phyloP scores from a whole-genome alignment of 2,113 vertebrate species.

The Ammodytes marinus region DNA sequence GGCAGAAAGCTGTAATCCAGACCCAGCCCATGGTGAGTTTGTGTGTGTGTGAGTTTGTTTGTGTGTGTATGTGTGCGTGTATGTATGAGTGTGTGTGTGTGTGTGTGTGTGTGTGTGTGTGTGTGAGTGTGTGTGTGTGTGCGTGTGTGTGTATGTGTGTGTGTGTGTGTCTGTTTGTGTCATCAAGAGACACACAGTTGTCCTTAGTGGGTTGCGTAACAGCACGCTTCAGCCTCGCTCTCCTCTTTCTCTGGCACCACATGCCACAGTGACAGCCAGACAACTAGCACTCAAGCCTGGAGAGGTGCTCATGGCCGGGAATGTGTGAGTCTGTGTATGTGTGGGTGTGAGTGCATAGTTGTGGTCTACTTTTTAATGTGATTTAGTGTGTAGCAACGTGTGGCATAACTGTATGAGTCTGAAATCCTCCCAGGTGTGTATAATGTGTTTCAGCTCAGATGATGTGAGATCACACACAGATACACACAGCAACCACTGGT shows the following conservation, averaged over 20 bases:
- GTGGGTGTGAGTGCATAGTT: conserved; percentile 34
- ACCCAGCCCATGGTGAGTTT: conserved; percentile 59
- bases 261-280: conserved; percentile 59
- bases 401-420: conserved; percentile 47
- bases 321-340: conserved; percentile 15
- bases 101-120: conserved; percentile 46
- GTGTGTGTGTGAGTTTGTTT: conserved; percentile 25
- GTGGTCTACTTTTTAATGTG: conserved; percentile 36
- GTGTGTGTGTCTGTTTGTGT: conserved; percentile 32
- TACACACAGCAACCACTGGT: conserved; percentile 43
- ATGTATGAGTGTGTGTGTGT: conserved; percentile 22
- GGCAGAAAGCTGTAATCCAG: conserved; percentile 74
- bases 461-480: conserved; percentile 62
- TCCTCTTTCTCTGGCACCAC: conserved; percentile 55
- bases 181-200: conserved; percentile 42
- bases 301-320: conserved; percentile 43
- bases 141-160: conserved; percentile 12
- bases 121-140: background rate
- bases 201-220: conserved; percentile 62
- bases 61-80: background rate
- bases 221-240: conserved; percentile 48
- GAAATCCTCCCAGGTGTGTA: conserved; percentile 68
- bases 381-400: conserved; percentile 55
- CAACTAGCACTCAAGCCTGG: conserved; percentile 41
- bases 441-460: conserved; percentile 53